phyloP scores from a whole-genome alignment of 1,140 invertebrate genomes.

The Drosophila arizonae region DNA sequence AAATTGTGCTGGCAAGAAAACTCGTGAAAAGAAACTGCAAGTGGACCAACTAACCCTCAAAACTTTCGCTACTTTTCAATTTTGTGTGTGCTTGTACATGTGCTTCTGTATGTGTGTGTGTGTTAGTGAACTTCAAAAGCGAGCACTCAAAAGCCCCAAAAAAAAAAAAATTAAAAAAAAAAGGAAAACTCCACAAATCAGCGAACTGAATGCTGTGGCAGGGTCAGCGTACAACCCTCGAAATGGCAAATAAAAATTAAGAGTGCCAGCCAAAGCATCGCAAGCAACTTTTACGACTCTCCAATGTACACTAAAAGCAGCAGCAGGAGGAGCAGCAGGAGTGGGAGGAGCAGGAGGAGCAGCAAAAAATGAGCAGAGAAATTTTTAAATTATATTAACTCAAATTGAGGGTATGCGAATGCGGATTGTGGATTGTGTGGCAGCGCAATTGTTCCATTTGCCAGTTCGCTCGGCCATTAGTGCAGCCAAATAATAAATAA shows the following conservation, averaged over 20 bases:
- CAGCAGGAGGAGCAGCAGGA: background rate
- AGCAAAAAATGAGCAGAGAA: conserved; percentile 29
- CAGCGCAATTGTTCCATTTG: conserved; percentile 23
- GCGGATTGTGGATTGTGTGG: conserved; percentile 17
- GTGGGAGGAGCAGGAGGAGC: conserved; percentile 15
- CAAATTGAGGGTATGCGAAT: conserved; percentile 46
- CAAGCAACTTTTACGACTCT: conserved; percentile 67
- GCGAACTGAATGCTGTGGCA: conserved; percentile 11
- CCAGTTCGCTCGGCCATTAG: conserved; percentile 40
- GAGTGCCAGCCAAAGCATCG: conserved; percentile 22
- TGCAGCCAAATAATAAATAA: conserved; percentile 69
- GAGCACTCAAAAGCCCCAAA: conserved; percentile 5
- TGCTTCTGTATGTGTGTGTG: no score
- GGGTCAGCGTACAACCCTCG: conserved; percentile 59
- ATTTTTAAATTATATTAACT: conserved; percentile 76
- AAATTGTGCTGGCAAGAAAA: conserved; percentile 50
- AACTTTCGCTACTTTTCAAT: conserved; percentile 74
- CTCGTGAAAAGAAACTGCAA: conserved; percentile 53
- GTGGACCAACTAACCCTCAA: conserved; percentile 35
- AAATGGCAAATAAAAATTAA: conserved; percentile 42
- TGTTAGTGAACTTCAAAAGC: conserved; percentile 32
- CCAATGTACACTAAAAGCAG: conserved; percentile 67
- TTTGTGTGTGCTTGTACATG: conserved; percentile 21
- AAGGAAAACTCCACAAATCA: background rate
- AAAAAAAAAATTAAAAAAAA: no score